phyloP scores from a whole-genome alignment of 2,797 vertebrate species.

The Taeniopygia guttata region DNA sequence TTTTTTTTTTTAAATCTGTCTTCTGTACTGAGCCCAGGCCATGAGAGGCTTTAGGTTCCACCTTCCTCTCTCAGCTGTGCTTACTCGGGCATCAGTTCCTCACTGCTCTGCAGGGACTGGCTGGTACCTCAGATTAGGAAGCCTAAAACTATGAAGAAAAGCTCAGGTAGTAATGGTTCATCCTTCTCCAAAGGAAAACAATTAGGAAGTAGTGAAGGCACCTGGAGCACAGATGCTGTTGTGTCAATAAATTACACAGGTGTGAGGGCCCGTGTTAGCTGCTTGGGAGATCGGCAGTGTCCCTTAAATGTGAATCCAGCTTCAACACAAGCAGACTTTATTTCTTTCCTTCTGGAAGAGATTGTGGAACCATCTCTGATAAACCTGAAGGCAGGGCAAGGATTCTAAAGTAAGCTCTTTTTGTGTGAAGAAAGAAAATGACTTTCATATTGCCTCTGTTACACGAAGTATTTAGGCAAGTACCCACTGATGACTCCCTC shows the following conservation, averaged over 20 bases:
- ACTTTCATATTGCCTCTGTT: not conserved
- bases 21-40: not conserved
- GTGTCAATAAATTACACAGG: not conserved
- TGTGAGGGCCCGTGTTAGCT: not conserved
- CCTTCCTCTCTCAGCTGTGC: not conserved
- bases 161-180: not conserved
- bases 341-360: not conserved
- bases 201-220: not conserved
- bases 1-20: not conserved
- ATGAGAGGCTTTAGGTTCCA: not conserved
- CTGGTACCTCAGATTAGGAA: not conserved
- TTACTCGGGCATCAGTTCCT: not conserved
- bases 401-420: not conserved
- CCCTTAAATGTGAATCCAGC: not conserved
- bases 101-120: not conserved
- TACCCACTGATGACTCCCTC: not conserved
- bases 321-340: not conserved
- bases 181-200: not conserved
- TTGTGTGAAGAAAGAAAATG: rapidly evolving
- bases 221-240: not conserved
- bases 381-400: not conserved
- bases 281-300: rapidly evolving
- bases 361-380: rapidly evolving
- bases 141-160: not conserved
- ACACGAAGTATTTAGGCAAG: not conserved